Evolutionary conservation across 2,113 vertebrate genomes (phyloP).

Genomic region (Ceyx cyanopectus): DNA sequence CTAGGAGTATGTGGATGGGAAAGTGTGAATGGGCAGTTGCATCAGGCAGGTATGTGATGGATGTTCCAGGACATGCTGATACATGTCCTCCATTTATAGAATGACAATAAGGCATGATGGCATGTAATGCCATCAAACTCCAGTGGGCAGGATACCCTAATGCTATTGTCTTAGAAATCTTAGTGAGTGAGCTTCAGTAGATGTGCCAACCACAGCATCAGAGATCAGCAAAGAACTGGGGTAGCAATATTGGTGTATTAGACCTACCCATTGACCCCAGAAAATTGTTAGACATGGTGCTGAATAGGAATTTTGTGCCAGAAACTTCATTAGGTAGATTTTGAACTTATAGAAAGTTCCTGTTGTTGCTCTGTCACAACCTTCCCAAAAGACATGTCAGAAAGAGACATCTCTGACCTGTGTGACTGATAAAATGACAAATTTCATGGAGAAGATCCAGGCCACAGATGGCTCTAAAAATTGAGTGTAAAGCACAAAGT

Average conservation of each 20-base stretch:
- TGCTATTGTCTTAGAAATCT: background rate
- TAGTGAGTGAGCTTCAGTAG: background rate
- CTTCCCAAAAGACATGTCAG: background rate
- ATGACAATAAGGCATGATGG: background rate
- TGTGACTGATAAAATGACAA: background rate
- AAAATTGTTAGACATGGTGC: background rate
- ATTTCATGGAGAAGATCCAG: background rate
- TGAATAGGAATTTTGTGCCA: background rate
- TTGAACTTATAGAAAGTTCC: background rate
- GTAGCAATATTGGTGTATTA: background rate
- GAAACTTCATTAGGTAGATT: background rate
- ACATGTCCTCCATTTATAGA: background rate
- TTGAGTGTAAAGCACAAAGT: background rate
- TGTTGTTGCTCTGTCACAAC: background rate
- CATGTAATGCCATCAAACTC: background rate
- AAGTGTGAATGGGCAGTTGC: background rate
- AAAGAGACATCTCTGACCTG: background rate
- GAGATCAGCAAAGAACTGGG: background rate
- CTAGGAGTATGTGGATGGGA: background rate
- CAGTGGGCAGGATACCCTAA: background rate
- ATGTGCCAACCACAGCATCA: accelerated
- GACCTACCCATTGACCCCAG: accelerated
- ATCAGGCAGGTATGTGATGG: background rate
- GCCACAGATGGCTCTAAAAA: background rate
- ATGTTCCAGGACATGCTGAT: background rate